Percentiles rank a stretch among this genome's conserved stretches.
Evolutionary conservation across 2,888 invertebrate genomes (phyloP).

Genomic region (Perizoma flavofasciatum): DNA sequence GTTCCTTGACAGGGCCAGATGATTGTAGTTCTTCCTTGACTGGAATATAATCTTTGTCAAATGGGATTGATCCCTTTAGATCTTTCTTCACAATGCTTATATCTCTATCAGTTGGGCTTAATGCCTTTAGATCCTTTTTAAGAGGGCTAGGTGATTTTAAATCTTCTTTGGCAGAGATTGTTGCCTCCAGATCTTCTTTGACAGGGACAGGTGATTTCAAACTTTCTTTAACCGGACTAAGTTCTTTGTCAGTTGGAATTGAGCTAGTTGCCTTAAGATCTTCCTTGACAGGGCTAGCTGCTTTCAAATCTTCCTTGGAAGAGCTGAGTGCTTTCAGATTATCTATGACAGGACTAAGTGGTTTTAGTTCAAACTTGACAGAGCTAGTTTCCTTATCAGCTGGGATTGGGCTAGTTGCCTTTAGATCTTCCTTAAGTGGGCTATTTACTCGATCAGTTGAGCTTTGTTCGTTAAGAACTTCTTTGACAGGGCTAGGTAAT

Average conservation of each 20-base stretch:
- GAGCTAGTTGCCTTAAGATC: neutral
- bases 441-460: too few species aligned
- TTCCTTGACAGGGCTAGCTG: slow-evolving; percentile 12
- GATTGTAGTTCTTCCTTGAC: slow-evolving; percentile 21
- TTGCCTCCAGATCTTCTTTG: slow-evolving; percentile 2
- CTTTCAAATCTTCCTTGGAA: slow-evolving; percentile 1
- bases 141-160: too few species aligned
- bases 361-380: too few species aligned
- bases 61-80: slow-evolving; percentile 22
- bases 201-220: slow-evolving; percentile 1
- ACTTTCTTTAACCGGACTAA: slow-evolving; percentile 8
- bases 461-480: slow-evolving; percentile 1
- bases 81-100: neutral
- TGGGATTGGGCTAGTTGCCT: too few species aligned
- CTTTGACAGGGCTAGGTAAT: slow-evolving; percentile 8
- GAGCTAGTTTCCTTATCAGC: too few species aligned
- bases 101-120: neutral
- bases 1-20: slow-evolving; percentile 9
- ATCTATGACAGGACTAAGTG: too few species aligned
- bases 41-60: neutral
- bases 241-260: slow-evolving; percentile 4
- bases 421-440: too few species aligned
- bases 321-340: too few species aligned
- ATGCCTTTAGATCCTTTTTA: too few species aligned
- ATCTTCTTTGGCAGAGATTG: too few species aligned